A percentile compares a stretch with the other conserved stretches of the same genome.
phyloP scores from a whole-genome alignment of 2,888 invertebrate genomes.

The Onchidella celtica region DNA sequence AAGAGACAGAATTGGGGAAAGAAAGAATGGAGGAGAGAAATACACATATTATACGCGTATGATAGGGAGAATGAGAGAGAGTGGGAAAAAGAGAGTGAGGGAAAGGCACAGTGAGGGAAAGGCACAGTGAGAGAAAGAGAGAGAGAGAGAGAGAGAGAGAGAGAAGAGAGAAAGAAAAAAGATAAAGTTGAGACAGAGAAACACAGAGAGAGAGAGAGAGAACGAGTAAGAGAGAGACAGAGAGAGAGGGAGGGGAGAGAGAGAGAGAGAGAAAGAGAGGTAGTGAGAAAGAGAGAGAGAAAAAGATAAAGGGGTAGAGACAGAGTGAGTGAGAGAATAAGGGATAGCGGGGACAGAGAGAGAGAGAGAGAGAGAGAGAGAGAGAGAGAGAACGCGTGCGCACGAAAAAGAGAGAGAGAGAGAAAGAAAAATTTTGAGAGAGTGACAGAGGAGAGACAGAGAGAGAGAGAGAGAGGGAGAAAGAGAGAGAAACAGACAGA shows the following conservation, averaged over 20 bases:
- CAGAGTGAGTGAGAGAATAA: conserved; percentile 8
- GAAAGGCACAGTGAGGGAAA: conserved; percentile 9
- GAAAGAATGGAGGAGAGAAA: background rate
- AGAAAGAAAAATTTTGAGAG: conserved; percentile 29
- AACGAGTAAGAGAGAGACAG: no score
- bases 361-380: no score
- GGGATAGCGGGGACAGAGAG: no score
- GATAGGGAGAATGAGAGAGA: background rate
- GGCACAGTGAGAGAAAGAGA: conserved; percentile 8
- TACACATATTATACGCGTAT: background rate
- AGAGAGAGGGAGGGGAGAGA: background rate
- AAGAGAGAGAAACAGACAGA: no score
- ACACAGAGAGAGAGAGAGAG: no score
- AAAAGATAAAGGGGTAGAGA: no score
- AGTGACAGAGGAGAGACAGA: conserved; percentile 13
- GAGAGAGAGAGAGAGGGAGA: conserved; percentile 25
- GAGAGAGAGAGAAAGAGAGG: background rate
- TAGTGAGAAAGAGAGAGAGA: no score
- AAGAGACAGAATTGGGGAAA: background rate
- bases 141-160: conserved; percentile 20
- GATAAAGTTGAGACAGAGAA: conserved; percentile 5
- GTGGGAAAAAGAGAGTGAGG: background rate
- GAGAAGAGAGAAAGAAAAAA: conserved; percentile 8
- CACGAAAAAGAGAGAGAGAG: conserved; percentile 8
- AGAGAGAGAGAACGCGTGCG: no score